These are phyloP conservation scores for Geotria australis DNA, from an alignment of 2,797 vertebrate species.

Conservation along the genomic window DNA sequence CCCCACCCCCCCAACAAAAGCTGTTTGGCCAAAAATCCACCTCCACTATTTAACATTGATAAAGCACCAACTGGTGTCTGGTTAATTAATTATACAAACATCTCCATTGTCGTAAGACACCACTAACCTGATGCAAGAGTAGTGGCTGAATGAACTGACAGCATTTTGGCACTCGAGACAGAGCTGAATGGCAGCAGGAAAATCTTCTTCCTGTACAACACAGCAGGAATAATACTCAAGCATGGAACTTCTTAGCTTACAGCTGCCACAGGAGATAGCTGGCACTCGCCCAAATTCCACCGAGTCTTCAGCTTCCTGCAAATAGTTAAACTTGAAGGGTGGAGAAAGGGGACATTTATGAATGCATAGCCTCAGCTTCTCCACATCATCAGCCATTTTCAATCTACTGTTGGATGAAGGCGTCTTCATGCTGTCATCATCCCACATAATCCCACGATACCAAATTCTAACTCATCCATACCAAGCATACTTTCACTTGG, in stretches of 20 bases:
- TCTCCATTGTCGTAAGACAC: too few species aligned
- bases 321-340: background rate
- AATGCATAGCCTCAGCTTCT: background rate
- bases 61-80: too few species aligned
- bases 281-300: too few species aligned
- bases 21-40: too few species aligned
- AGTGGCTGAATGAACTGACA: conserved; percentile 96
- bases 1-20: too few species aligned
- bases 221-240: conserved; percentile 2
- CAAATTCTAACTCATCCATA: too few species aligned
- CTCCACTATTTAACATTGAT: too few species aligned
- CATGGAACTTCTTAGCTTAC: background rate
- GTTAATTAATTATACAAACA: too few species aligned
- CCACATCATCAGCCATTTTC: background rate
- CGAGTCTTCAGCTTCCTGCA: too few species aligned
- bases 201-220: conserved; percentile 60
- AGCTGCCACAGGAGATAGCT: too few species aligned
- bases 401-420: background rate
- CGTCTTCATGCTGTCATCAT: background rate
- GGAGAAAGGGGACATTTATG: background rate
- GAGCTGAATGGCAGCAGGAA: conserved; percentile 84
- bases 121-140: conserved; percentile 79
- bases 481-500: too few species aligned
- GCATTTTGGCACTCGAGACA: conserved; percentile 95
- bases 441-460: background rate